Evolutionary conservation across 2,888 invertebrate genomes (phyloP), one percentile per base, ranked within the genome.

Genomic region (Osmoderma eremita): DNA sequence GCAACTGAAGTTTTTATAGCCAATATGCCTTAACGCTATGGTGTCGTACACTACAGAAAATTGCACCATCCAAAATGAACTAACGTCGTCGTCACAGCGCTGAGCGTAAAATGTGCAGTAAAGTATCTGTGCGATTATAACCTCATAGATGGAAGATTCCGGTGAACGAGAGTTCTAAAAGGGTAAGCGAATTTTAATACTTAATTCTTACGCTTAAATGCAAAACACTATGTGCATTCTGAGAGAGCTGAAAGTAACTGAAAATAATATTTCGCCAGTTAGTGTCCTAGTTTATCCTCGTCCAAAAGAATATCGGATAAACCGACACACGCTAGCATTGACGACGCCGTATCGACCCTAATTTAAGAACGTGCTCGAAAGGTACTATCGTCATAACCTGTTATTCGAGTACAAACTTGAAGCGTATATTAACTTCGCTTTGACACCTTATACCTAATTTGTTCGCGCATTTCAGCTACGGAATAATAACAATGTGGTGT

Each of bases 91-190:
- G 30, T 30, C 45, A 36, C 22, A 30, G 15, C 39, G 18, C n/a
- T 6, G 24, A 61, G 30, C 58, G n/a, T 45, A 30, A 45, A 42
- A 61, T 48, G 10, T 15, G 36, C 58, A 45, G 30, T n/a, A 48
- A 61, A 42, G 56, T 45, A 30, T 61, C 30, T 61, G 10, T 18
- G n/a, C 45, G 45, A 61, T 61, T 61, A 61, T 45, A 45, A 48
- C 17, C 18, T 45, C 45, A 45, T 61, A 30, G 45, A 45, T 30
- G 30, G 15, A 13, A 41, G 13, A 56, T 20, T 56, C 13, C 56
- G 3, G 30, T 30, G 30, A 30, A 5, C 4, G 4, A 12, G 18
- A 4, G 13, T 39, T 13, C 15, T 41, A 39, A 54, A 39, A 58
- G 5, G 30, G 15, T 45, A 24, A 15, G 8, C 13, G 13, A 0